Base-by-base conservation (phyloP, 1,140 invertebrate genomes). In the Leptoteleia sp. region DNA sequence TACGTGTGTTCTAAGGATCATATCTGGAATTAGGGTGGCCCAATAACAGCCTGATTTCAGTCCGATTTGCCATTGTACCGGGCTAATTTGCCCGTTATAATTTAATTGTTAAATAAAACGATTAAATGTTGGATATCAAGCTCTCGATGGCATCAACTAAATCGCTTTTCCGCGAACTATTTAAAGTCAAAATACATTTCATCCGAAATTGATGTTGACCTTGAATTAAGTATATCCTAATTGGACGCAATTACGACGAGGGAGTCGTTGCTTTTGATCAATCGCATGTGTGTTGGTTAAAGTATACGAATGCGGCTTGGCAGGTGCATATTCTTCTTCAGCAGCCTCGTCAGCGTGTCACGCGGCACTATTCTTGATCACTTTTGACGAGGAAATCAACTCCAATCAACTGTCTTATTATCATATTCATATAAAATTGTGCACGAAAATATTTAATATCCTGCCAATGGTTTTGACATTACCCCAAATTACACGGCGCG, bases 221-320 rank as follows among this genome's bases (percentile, higher is more conserved):
- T 76, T 64, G 64, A 70, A 68, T 76, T 68, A 62, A 65, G 33
- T 8, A 61, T 42, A 29, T 31, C 33, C 50, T 85, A 86, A 88
- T 88, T 88, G 83, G 80, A 80, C 72, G 83, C 82, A 88, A 89
- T 88, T 88, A 89, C 85, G 84, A 84, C 73, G 84, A 82, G 83
- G 85, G 87, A 77, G 84, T 79, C 48, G 57, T 79, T 84, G 57
- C 71, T 62, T 80, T 77, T 79, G 65, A 64, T 61, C 52, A 73
- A 64, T 65, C 43, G 61, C 45, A 29, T 62, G 76, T 62, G 73
- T 47, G 47, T n/a, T 71, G 68, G 76, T 79, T 77, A n/a, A n/a
- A n/a, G n/a, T 76, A 72, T 72, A 78, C 82, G 77, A 85, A 83
- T 84, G 59, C n/a, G n/a, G n/a, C 79, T 81, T 83, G 82, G 86